Base-by-base conservation (phyloP, 1,140 invertebrate species). In the Cydia splendana region DNA sequence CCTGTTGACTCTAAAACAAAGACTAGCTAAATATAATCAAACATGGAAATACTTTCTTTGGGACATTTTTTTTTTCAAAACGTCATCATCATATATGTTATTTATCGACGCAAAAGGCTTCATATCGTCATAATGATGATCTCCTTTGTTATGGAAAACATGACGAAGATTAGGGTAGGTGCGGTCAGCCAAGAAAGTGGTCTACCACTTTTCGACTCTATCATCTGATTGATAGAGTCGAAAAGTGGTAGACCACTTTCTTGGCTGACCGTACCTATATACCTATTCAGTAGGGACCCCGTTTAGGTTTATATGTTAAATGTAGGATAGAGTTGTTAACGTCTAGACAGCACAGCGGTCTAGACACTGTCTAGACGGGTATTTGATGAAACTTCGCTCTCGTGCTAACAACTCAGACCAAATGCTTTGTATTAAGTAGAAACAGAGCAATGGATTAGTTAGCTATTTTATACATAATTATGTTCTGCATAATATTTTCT, bases 281-380 rank as follows among this genome's bases (percentile, higher is more conserved):
- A 45, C 13, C 20, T 69, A 13, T 67, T 42, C 34, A 42, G 73
- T 48, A 30, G 20, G 42, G 73, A 53, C 24, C 20, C 7, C 12
- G 51, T 18, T 53, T n/a, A 18, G 45, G 48, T 30, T 71, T 13
- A 74, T 53, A 74, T 53, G 81, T 82, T 85, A 87, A 89, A 88
- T 88, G 77, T 88, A 85, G 81, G 81, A 88, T 90, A 89, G 79
- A 62, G 81, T 87, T 84, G 86, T 87, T 88, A 87, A 81, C 81
- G 91, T 93, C 91, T 93, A 91, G 91, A 93, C 90, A 80, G 30
- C 73, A n/a, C 57, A 71, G 78, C 53, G 79, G 90, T 91, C 90
- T 91, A 91, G 90, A 91, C 90, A 75, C n/a, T 73, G 91, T 93
- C 91, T 93, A 93, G 91, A 92, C 90, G 90, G 89, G 91, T 93